Base-by-base conservation (phyloP, 2,888 invertebrate species). In the Ectemnius lituratus region DNA sequence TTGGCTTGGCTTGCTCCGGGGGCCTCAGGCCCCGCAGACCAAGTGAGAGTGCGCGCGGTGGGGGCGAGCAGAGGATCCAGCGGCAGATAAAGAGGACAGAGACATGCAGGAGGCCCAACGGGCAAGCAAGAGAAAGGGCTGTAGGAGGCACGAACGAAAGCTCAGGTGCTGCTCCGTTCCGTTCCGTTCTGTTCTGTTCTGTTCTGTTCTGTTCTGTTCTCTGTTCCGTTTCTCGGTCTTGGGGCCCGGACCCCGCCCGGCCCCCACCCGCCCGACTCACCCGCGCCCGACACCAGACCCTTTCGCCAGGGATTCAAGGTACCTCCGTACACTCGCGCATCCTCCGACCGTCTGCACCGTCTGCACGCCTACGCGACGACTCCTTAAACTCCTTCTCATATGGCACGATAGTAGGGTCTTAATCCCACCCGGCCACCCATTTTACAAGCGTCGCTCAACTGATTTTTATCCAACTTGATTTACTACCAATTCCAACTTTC, bases 91-190 rank as follows among this genome's bases (percentile, higher is more conserved):
- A 45, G 49, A 20, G 20, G 45, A 23, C 20, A 67, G 49, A 16
- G 71, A 60, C 18, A 75, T 16, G 45, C 58, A 27, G 57, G 27
- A 56, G 47, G 18, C 14, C 11, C 28, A 66, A 71, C 72, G 56
- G 64, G 73, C 59, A 47, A 57, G 67, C 66, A 74, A 70, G 72
- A 63, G 67, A 70, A 75, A 72, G 69, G 65, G 68, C 76, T 67
- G 61, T 64, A 62, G 61, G 66, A 72, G 81, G 82, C 73, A 78
- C 75, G 78, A 37, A 80, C 75, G 81, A 80, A 85, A 85, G 81
- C 85, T 87, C 87, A 86, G 87, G 85, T 87, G 87, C 87, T n/a
- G n/a, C n/a, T 86, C 82, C 82, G 84, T 82, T 87, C 86, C 85
- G 37, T 37, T 37, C 37, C 8, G 37, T 37, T 37, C 28, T 37